These are phyloP conservation scores for Stenurella melanura DNA, from an alignment of 2,888 invertebrate genomes.

Conservation along the genomic window DNA sequence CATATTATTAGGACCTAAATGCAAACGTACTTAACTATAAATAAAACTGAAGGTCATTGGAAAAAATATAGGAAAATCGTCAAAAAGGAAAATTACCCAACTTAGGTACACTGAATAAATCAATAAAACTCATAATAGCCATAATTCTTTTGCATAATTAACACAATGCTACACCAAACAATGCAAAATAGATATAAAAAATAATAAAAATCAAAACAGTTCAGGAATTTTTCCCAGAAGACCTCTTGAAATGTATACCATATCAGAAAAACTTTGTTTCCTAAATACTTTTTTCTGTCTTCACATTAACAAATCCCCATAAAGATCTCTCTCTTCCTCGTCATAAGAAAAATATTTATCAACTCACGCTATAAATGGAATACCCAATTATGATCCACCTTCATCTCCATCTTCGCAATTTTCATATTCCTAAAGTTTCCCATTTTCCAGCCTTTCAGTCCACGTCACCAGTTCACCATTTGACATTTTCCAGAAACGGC, in stretches of 20 bases:
- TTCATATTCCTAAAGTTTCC: not conserved
- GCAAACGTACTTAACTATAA: no score
- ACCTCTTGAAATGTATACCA: not conserved
- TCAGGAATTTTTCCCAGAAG: not conserved
- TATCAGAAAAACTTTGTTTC: not conserved
- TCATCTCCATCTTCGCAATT: not conserved
- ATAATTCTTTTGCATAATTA: not conserved
- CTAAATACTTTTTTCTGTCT: not conserved
- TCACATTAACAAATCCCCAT: not conserved
- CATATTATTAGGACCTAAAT: no score
- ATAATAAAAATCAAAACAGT: not conserved
- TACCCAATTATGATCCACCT: not conserved
- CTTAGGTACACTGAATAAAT: not conserved
- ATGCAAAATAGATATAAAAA: not conserved
- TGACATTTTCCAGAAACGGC: not conserved
- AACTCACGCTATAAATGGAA: not conserved
- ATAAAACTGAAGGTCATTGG: not conserved
- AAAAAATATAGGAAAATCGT: not conserved
- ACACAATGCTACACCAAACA: not conserved
- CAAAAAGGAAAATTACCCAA: not conserved
- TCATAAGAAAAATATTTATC: slow-evolving; percentile 2
- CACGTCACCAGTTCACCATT: not conserved
- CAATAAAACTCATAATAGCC: not conserved
- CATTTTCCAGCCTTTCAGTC: not conserved
- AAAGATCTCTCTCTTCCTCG: slow-evolving; percentile 1